Evolutionary conservation across 2,113 vertebrate genomes (phyloP), one percentile per base, ranked within the genome.

Genomic region (Pelmatolapia mariae): DNA sequence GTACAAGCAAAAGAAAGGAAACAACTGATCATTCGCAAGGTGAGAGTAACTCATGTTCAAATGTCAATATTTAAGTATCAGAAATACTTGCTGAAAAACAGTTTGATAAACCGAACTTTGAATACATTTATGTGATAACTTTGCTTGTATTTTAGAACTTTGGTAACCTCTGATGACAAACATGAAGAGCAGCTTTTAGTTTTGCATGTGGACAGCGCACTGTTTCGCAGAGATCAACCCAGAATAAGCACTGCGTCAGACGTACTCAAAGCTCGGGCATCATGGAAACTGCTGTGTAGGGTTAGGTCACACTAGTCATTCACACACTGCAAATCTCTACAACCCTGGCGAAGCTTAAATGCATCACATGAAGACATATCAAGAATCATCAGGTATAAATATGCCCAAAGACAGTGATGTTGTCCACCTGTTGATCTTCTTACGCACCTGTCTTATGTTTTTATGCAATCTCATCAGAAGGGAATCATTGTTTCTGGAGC

Each of bases 231-330:
- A 18, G 31, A 85, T 59, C 13, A 26, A 12, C 7, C 43, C 22
- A 5, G 43, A 86, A 88, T 80, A 82, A 84, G 22, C 61, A 80
- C 43, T 86, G 81, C 59, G 47, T 93, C 86, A 88, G 26, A 61
- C 4, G 22, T 12, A 31, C 63, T 47, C 36, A 66, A 78, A 56
- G 73, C 87, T 81, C 12, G 15, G 31, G 47, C 78, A 83, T 89
- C 78, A 50, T 86, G 85, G 83, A 89, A 89, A 89, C 80, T 84
- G 61, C 68, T 68, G 85, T 80, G 73, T 78, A 18, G 50, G 61
- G 10, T 66, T 82, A 53, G 33, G 83, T 76, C 79, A 84, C 22
- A 82, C 12, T 54, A 36, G 71, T 83, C 45, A 5, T 8, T 80
- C 83, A 66, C 29, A 18, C 11, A 50, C 16, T 79, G 6, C 54